Conservation (phyloP, 2,888 invertebrate species). For the Amphiduros pacificus region DNA sequence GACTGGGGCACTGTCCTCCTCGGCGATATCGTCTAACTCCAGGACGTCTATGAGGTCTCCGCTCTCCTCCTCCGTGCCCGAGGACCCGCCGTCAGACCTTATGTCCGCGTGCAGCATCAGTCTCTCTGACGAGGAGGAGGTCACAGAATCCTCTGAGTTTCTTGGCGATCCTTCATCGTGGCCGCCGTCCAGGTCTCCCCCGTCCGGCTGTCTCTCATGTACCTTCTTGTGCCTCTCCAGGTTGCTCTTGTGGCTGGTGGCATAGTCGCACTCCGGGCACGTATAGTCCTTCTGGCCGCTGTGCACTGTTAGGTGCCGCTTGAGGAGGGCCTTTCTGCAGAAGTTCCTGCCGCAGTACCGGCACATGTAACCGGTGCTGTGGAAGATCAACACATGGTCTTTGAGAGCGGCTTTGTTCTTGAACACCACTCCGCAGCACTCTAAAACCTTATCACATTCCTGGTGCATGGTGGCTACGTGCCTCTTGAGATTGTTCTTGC, state of each 20-base stretch:
- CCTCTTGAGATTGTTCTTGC: slow-evolving; percentile 59
- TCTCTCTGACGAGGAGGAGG: too few species aligned
- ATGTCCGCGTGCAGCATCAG: too few species aligned
- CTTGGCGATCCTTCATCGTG: not conserved
- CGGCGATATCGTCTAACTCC: too few species aligned
- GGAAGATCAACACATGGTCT: slow-evolving; percentile 55
- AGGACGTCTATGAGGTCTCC: too few species aligned
- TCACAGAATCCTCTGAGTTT: not conserved
- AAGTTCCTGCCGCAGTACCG: slow-evolving; percentile 56
- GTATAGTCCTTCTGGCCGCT: slow-evolving; percentile 59
- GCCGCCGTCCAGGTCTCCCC: not conserved
- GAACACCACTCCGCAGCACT: slow-evolving; percentile 57
- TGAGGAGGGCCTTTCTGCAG: slow-evolving; percentile 59
- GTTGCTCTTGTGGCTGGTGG: slow-evolving; percentile 61
- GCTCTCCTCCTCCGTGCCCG: too few species aligned
- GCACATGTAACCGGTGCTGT: slow-evolving; percentile 59
- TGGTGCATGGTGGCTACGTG: slow-evolving; percentile 60
- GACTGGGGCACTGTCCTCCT: too few species aligned
- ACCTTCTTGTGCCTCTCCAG: slow-evolving; percentile 58
- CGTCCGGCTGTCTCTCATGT: slow-evolving; percentile 34
- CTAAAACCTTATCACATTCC: slow-evolving; percentile 42
- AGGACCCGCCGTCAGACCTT: too few species aligned
- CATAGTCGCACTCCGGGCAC: slow-evolving; percentile 58
- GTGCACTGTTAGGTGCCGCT: slow-evolving; percentile 60
- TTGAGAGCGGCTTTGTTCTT: slow-evolving; percentile 57